Evolutionary conservation across 2,113 vertebrate species (phyloP).

Genomic region (sheep (Ovis aries)): ARS-UI_Ramb_v3.0 NC_056080.1:23904501-23905000

Average conservation of each 20-base stretch:
- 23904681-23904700: not conserved
- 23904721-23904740: not conserved
- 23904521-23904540: not conserved
- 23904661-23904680: not conserved
- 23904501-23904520: not conserved
- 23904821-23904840: not conserved
- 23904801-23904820: not conserved
- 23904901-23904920: not conserved
- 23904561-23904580: not conserved
- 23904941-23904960: not conserved
- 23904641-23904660: not conserved
- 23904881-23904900: not conserved
- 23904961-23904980: not conserved
- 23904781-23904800: not conserved
- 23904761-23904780: fast-evolving
- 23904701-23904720: not conserved
- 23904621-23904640: not conserved
- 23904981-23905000: not conserved
- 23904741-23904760: not conserved
- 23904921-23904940: not conserved
- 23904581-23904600: not conserved
- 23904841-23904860: not conserved
- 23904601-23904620: not conserved
- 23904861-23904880: not conserved
- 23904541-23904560: not conserved